Evolutionary conservation across 1,140 invertebrate genomes (phyloP).

Genomic region (Aphelinus atriplicis): DNA sequence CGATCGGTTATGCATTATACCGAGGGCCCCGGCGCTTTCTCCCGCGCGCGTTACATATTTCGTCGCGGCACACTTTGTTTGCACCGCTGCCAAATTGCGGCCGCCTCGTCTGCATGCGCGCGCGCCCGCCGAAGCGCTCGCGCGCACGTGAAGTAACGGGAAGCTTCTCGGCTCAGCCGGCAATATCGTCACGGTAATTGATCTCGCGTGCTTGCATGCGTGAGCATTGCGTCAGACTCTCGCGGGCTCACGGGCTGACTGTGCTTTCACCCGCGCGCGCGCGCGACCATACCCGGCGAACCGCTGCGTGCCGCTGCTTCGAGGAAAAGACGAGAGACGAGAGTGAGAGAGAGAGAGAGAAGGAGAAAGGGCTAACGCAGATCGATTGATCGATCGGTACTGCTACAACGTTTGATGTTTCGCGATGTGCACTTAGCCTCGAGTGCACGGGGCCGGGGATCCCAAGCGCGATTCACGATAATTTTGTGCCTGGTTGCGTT

Average conservation of each 20-base stretch:
- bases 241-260: conserved; percentile 38
- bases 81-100: not conserved
- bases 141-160: conserved; percentile 3
- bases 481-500: not conserved
- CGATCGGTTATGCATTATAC: too few species aligned
- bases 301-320: too few species aligned
- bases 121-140: not conserved
- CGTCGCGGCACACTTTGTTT: conserved; percentile 1
- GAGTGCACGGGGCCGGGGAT: not conserved
- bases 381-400: conserved; percentile 8
- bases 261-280: conserved; percentile 49
- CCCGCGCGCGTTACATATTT: conserved; percentile 18
- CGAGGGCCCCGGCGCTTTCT: conserved; percentile 5
- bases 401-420: conserved; percentile 16
- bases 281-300: conserved; percentile 23
- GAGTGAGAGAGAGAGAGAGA: not conserved
- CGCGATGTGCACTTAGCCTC: conserved; percentile 18
- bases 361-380: not conserved
- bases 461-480: not conserved
- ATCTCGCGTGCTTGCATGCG: conserved; percentile 49
- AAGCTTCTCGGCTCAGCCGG: not conserved
- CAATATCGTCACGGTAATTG: conserved; percentile 49
- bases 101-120: not conserved
- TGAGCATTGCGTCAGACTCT: conserved; percentile 54
- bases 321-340: not conserved